Evolutionary conservation across 1,140 invertebrate genomes (phyloP).

Genomic region (Lutraria rhynchaena): DNA sequence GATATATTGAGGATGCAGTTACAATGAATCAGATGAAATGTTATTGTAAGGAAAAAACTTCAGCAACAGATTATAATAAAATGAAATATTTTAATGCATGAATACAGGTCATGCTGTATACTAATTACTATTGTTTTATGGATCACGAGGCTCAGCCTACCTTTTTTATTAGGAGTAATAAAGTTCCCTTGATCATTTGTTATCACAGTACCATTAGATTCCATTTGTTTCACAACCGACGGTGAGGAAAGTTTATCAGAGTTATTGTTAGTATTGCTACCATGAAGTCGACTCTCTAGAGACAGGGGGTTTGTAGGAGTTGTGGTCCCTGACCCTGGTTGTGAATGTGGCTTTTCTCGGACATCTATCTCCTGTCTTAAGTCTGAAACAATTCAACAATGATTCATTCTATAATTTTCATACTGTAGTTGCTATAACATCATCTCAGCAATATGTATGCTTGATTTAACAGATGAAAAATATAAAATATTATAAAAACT

Average conservation of each 20-base stretch:
- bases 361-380: slow-evolving; percentile 54
- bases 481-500: too few relatives aligned
- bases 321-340: slow-evolving; percentile 36
- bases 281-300: slow-evolving; percentile 24
- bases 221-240: slow-evolving; percentile 1
- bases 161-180: slow-evolving; percentile 47
- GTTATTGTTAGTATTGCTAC: slow-evolving; percentile 26
- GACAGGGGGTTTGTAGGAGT: slow-evolving; percentile 47
- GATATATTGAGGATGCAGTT: too few relatives aligned
- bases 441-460: too few relatives aligned
- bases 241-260: background rate
- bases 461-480: too few relatives aligned
- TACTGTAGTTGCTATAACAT: too few relatives aligned
- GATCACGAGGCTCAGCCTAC: background rate
- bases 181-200: slow-evolving; percentile 21
- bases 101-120: too few relatives aligned
- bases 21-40: too few relatives aligned
- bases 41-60: too few relatives aligned
- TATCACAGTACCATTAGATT: slow-evolving; percentile 33
- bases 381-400: slow-evolving; percentile 20
- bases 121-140: background rate
- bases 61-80: too few relatives aligned
- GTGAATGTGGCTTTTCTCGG: slow-evolving; percentile 9
- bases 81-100: too few relatives aligned
- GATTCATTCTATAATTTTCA: too few relatives aligned